Evolutionary conservation across 2,113 vertebrate species (phyloP).

Genomic region (Rana temporaria): DNA sequence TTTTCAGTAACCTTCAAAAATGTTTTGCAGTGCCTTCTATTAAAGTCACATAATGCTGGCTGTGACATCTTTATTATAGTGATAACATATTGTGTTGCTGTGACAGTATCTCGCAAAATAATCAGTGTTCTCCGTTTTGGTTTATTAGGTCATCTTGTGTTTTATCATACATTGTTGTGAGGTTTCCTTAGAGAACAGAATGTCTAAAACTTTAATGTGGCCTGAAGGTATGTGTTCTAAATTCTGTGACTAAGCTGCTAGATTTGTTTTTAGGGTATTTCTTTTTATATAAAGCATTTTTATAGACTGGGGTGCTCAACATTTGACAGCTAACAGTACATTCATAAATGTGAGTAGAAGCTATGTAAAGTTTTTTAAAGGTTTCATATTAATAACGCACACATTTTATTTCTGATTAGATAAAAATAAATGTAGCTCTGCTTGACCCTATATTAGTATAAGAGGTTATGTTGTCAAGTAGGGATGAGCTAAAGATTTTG

Average conservation of each 20-base stretch:
- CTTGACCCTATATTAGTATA: too few species aligned
- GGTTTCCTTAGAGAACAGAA: slow-evolving; percentile 34
- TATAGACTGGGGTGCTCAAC: too few species aligned
- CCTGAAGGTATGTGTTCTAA: slow-evolving; percentile 44
- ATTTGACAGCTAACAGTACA: too few species aligned
- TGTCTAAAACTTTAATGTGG: slow-evolving; percentile 48
- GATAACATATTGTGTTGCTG: slow-evolving; percentile 52
- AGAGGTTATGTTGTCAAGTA: too few species aligned
- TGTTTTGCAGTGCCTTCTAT: slow-evolving; percentile 44
- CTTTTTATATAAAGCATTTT: too few species aligned
- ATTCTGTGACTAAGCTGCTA: slow-evolving; percentile 11
- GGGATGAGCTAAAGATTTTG: too few species aligned
- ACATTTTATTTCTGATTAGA: too few species aligned
- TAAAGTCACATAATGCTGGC: slow-evolving; percentile 50
- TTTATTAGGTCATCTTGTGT: slow-evolving; percentile 50
- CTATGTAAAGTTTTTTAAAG: too few species aligned
- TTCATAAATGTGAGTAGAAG: too few species aligned
- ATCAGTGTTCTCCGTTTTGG: slow-evolving; percentile 52
- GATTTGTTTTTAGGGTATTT: neutral
- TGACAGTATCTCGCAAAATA: slow-evolving; percentile 53
- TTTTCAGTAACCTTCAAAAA: slow-evolving; percentile 47
- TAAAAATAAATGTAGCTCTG: too few species aligned
- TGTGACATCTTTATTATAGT: slow-evolving; percentile 55
- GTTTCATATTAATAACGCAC: too few species aligned
- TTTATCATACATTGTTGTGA: slow-evolving; percentile 38